Evolutionary conservation across 2,797 vertebrate genomes (phyloP).

Genomic region (Cirrhinus molitorella): DNA sequence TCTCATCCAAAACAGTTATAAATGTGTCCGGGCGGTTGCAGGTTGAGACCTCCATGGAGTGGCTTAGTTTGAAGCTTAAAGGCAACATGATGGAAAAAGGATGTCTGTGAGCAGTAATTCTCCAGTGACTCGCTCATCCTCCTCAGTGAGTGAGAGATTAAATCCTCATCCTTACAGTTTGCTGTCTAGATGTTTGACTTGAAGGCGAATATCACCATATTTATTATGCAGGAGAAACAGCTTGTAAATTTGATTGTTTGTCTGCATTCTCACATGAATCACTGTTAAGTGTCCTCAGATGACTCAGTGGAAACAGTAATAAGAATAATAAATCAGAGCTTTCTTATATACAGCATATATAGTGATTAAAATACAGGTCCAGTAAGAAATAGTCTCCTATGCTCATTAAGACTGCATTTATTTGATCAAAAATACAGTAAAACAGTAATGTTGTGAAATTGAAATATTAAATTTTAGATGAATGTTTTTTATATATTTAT

Average conservation of each 20-base stretch:
- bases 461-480: background rate
- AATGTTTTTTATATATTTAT: background rate
- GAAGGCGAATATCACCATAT: background rate
- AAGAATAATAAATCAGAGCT: background rate
- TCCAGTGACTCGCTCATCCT: background rate
- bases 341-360: background rate
- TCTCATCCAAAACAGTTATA: background rate
- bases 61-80: background rate
- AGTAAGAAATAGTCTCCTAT: background rate
- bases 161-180: conserved; percentile 13
- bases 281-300: background rate
- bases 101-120: conserved; percentile 26
- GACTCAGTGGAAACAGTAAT: background rate
- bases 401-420: background rate
- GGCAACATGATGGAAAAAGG: conserved; percentile 2
- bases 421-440: background rate
- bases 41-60: conserved; percentile 10
- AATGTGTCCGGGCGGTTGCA: background rate
- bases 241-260: conserved; percentile 1
- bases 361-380: background rate
- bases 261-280: background rate
- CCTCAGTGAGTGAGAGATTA: conserved; percentile 1
- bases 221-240: background rate
- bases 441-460: background rate
- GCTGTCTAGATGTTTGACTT: background rate